Percentiles rank a stretch among this genome's conserved stretches.
phyloP scores from a whole-genome alignment of 2,888 invertebrate genomes.

The Agriotes lineatus region DNA sequence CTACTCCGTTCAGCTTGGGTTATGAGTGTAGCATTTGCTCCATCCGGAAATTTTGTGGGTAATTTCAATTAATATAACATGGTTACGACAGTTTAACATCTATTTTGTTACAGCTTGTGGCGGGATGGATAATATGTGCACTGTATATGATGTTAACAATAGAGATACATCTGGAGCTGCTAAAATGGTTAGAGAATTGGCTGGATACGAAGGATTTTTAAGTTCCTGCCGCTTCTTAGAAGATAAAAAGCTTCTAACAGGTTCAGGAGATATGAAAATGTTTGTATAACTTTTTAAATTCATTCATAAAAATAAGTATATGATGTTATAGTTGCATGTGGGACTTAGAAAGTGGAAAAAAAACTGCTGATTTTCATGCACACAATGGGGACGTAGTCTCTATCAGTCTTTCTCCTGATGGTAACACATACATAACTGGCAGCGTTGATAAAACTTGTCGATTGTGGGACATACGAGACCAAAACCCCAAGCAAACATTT shows the following conservation, averaged over 20 bases:
- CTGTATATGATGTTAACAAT: constrained; percentile 91
- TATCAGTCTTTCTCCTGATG: constrained; percentile 85
- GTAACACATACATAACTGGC: constrained; percentile 87
- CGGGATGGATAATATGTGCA: constrained; percentile 96
- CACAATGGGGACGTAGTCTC: constrained; percentile 93
- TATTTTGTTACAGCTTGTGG: constrained; percentile 78
- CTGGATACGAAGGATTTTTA: constrained; percentile 89
- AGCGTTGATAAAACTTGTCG: constrained; percentile 92
- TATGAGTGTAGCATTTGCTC: constrained; percentile 91
- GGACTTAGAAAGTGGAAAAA: constrained; percentile 87
- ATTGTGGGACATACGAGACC: constrained; percentile 89
- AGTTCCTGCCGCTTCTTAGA: constrained; percentile 90
- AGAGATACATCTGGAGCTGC: constrained; percentile 85
- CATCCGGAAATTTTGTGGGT: constrained; percentile 90
- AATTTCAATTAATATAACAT: constrained; percentile 46
- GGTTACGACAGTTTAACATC: constrained; percentile 64
- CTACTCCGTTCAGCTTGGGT: constrained; percentile 93
- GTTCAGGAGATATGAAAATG: constrained; percentile 96
- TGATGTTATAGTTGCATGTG: constrained; percentile 79
- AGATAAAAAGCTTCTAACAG: constrained; percentile 86
- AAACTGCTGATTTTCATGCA: constrained; percentile 84
- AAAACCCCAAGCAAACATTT: constrained; percentile 88
- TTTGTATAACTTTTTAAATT: constrained; percentile 62
- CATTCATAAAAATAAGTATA: background rate
- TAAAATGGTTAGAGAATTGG: constrained; percentile 87